A percentile compares a stretch with the other conserved stretches of the same genome.
Conservation (phyloP, 2,797 vertebrate genomes). For the Anomalospiza imberbis region DNA sequence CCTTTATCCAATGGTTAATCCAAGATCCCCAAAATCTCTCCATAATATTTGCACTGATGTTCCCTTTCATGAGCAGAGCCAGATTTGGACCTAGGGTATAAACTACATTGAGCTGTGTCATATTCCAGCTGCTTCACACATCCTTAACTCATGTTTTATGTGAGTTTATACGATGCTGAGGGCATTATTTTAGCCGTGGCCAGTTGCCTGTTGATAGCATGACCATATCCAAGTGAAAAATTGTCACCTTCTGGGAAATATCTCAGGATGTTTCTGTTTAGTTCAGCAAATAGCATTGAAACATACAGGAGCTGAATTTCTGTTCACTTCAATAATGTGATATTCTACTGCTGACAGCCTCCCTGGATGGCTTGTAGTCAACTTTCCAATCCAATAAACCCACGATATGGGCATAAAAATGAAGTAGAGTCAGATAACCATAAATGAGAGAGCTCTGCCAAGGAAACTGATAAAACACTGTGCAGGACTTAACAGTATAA, state of each 20-base stretch:
- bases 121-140: neutral
- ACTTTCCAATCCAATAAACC: constrained; percentile 31
- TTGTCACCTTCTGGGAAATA: neutral
- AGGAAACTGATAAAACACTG: neutral
- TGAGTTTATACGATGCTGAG: neutral
- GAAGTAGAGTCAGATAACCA: constrained; percentile 4
- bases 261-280: constrained; percentile 15
- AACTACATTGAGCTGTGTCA: neutral
- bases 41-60: neutral
- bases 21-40: neutral
- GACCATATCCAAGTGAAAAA: neutral
- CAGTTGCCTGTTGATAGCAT: neutral
- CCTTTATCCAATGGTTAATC: neutral
- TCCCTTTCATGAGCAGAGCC: neutral
- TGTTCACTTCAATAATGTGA: constrained; percentile 22
- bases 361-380: constrained; percentile 23
- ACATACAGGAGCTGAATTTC: constrained; percentile 11
- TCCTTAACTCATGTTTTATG: constrained; percentile 15
- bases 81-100: neutral
- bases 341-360: constrained; percentile 20
- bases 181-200: neutral
- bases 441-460: neutral
- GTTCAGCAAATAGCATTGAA: constrained; percentile 19
- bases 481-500: neutral
- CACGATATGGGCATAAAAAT: constrained; percentile 11